Evolutionary conservation across 2,113 vertebrate genomes (phyloP).

Genomic region (Saccopteryx bilineata): DNA sequence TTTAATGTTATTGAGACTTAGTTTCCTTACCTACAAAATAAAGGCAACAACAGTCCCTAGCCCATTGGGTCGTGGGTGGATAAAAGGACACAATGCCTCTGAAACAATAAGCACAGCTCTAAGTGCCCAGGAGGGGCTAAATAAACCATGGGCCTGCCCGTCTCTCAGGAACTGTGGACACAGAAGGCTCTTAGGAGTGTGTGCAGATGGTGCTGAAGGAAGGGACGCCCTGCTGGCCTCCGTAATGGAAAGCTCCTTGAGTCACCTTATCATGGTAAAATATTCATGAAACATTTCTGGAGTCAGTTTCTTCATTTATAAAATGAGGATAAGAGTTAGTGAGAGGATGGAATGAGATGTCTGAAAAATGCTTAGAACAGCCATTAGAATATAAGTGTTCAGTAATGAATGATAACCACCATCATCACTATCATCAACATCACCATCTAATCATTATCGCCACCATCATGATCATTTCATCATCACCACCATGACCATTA

Average conservation of each 20-base stretch:
- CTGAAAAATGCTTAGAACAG: background rate
- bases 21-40: background rate
- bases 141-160: background rate
- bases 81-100: fast-evolving
- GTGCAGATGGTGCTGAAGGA: background rate
- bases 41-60: background rate
- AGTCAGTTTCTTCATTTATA: background rate
- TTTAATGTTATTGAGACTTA: background rate
- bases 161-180: background rate
- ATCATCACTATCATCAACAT: too few species aligned
- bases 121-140: background rate
- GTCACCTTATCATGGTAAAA: background rate
- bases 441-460: background rate
- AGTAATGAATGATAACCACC: background rate
- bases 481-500: too few species aligned
- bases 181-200: background rate
- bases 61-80: background rate
- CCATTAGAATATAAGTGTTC: background rate
- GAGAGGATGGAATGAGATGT: background rate
- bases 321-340: background rate
- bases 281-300: background rate
- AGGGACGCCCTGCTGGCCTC: background rate
- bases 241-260: background rate
- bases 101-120: background rate
- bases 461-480: background rate